phyloP scores from a whole-genome alignment of 2,888 invertebrate genomes.

The Drosophila lacicola region DNA sequence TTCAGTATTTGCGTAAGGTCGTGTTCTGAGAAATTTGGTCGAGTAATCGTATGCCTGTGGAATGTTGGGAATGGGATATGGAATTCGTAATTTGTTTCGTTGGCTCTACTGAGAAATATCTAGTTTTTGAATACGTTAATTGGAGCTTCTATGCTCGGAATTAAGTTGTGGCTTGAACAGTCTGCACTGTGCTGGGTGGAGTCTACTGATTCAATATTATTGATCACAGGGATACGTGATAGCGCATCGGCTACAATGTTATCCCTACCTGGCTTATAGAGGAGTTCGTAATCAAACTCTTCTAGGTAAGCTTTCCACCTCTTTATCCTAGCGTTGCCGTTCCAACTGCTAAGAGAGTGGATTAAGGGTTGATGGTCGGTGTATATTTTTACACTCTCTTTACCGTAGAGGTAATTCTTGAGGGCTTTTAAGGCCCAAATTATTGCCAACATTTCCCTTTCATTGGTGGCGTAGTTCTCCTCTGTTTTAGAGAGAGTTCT shows the following conservation, averaged over 20 bases:
- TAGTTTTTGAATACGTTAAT: slow-evolving; percentile 34
- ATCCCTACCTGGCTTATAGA: slow-evolving; percentile 73
- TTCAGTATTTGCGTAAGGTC: too few relatives aligned
- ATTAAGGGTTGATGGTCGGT: slow-evolving; percentile 39
- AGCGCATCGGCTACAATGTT: slow-evolving; percentile 53
- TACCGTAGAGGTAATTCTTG: slow-evolving; percentile 77
- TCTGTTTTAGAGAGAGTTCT: neutral
- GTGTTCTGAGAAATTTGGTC: neutral
- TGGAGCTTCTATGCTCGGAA: slow-evolving; percentile 37
- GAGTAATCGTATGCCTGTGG: slow-evolving; percentile 8
- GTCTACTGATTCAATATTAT: slow-evolving; percentile 7
- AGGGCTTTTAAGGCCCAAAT: slow-evolving; percentile 42
- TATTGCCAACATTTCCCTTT: slow-evolving; percentile 20
- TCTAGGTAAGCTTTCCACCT: slow-evolving; percentile 42
- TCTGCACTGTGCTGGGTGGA: slow-evolving; percentile 41
- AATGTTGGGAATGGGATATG: slow-evolving; percentile 20
- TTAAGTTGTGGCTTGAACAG: slow-evolving; percentile 28
- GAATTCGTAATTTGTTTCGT: slow-evolving; percentile 5
- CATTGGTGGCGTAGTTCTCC: neutral
- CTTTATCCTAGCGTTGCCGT: slow-evolving; percentile 33
- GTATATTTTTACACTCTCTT: slow-evolving; percentile 44
- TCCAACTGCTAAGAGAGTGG: slow-evolving; percentile 14
- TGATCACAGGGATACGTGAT: too few relatives aligned
- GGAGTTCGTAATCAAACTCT: slow-evolving; percentile 53
- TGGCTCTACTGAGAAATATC: neutral